Conservation (phyloP, 2,888 invertebrate species). For the Allophyes oxyacanthae region DNA sequence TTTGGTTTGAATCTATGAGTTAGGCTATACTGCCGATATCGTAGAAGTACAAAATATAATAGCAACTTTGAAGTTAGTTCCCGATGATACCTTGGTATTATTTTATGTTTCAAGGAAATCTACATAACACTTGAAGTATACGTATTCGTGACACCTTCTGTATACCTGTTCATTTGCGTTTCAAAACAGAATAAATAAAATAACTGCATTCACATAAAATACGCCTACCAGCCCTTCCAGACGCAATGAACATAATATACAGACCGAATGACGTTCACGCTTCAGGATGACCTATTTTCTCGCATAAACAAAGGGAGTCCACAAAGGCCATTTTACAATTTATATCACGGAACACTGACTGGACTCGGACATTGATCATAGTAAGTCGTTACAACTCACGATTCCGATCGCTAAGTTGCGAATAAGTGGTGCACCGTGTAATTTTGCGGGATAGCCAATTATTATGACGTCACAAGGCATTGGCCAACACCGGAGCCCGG, state of each 20-base stretch:
- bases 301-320: slow-evolving; percentile 37
- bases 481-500: slow-evolving; percentile 48
- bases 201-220: slow-evolving; percentile 36
- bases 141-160: too few relatives aligned
- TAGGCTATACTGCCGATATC: too few relatives aligned
- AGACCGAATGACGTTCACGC: slow-evolving; percentile 18
- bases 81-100: too few relatives aligned
- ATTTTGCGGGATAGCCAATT: slow-evolving; percentile 63
- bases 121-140: too few relatives aligned
- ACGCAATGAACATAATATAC: slow-evolving; percentile 26
- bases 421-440: slow-evolving; percentile 60
- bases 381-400: slow-evolving; percentile 46
- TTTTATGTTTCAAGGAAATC: too few relatives aligned
- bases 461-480: slow-evolving; percentile 62
- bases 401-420: slow-evolving; percentile 54
- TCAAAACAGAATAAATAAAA: too few relatives aligned
- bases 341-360: slow-evolving; percentile 43
- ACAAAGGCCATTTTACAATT: slow-evolving; percentile 38
- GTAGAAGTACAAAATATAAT: too few relatives aligned
- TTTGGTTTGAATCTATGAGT: too few relatives aligned
- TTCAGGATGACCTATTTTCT: slow-evolving; percentile 56
- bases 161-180: too few relatives aligned
- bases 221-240: slow-evolving; percentile 27
- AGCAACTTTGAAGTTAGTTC: too few relatives aligned
- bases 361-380: slow-evolving; percentile 43